Evolutionary conservation across 2,113 vertebrate genomes (phyloP).

Genomic region (Nanorana parkeri): DNA sequence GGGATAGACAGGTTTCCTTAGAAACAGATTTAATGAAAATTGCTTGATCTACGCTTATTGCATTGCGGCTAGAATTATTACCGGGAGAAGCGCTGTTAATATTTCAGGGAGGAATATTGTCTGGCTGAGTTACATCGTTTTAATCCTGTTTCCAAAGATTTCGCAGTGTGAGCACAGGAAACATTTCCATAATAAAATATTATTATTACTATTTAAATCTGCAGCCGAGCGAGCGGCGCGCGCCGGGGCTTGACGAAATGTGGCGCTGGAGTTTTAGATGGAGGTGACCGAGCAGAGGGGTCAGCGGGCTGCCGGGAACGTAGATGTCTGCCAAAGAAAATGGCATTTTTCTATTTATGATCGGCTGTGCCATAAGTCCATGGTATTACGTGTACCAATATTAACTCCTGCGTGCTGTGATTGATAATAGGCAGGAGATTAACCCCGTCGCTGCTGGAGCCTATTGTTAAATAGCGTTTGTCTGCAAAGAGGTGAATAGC

Average conservation of each 20-base stretch:
- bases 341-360: too few relatives aligned
- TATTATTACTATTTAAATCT: conserved; percentile 41
- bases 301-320: too few relatives aligned
- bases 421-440: too few relatives aligned
- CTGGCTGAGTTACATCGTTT: conserved; percentile 33
- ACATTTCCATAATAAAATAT: conserved; percentile 49
- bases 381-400: too few relatives aligned
- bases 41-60: conserved; percentile 54
- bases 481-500: too few relatives aligned
- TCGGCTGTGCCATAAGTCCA: too few relatives aligned
- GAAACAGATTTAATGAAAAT: conserved; percentile 56
- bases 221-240: neutral
- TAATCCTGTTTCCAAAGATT: conserved; percentile 35
- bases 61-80: conserved; percentile 28
- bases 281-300: too few relatives aligned
- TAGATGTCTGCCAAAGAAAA: too few relatives aligned
- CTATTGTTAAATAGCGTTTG: too few relatives aligned
- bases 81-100: conserved; percentile 30
- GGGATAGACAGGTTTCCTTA: conserved; percentile 51
- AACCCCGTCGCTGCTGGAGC: too few relatives aligned
- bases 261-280: too few relatives aligned
- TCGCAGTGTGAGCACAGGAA: conserved; percentile 30
- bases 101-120: conserved; percentile 48
- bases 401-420: too few relatives aligned
- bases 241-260: neutral